A percentile compares a stretch with the other conserved stretches of the same genome.
phyloP scores from a whole-genome alignment of 2,888 invertebrate species.

The Thumatha senex region DNA sequence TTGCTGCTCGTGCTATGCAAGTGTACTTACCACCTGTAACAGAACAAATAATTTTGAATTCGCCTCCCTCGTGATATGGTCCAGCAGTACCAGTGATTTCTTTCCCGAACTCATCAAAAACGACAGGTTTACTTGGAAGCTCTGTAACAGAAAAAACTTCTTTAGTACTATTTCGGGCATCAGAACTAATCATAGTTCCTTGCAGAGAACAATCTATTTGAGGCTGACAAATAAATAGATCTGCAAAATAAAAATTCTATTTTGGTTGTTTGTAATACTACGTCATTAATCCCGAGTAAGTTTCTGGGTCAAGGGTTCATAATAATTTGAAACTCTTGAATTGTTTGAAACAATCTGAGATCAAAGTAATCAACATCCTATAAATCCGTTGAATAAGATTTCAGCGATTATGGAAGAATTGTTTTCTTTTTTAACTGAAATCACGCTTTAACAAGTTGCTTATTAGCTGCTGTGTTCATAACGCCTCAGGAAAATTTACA shows the following conservation, averaged over 20 bases:
- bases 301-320: background rate
- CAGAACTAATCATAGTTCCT: no score
- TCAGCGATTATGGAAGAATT: background rate
- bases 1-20: no score
- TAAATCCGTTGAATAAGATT: background rate
- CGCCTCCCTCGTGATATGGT: slow-evolving; percentile 89
- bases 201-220: slow-evolving; percentile 5
- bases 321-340: slow-evolving; percentile 9
- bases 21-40: slow-evolving; percentile 86
- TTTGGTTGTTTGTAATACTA: background rate
- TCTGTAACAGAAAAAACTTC: slow-evolving; percentile 79
- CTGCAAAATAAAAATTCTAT: background rate
- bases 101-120: slow-evolving; percentile 88
- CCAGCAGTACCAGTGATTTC: slow-evolving; percentile 86
- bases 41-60: slow-evolving; percentile 88
- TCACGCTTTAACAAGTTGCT: no score
- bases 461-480: no score
- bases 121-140: slow-evolving; percentile 88
- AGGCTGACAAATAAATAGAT: background rate
- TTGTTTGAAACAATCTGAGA: background rate
- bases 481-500: no score
- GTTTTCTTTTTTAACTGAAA: no score
- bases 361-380: background rate
- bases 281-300: no score
- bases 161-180: background rate